These are phyloP conservation scores for Pontoporia blainvillei DNA, from an alignment of 2,113 vertebrate species.

Conservation along the genomic window DNA sequence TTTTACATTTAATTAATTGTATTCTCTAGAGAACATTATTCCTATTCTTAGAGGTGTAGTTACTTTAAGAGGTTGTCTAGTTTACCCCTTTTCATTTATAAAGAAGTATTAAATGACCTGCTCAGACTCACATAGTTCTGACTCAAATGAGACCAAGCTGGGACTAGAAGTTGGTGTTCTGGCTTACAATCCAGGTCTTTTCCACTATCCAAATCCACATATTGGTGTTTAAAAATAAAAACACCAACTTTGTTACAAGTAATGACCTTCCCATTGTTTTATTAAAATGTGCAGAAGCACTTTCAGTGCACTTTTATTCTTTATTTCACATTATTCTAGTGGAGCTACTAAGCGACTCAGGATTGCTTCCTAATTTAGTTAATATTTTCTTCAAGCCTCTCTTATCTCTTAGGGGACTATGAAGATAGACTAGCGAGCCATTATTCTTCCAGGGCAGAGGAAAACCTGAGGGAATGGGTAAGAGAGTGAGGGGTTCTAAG, in stretches of 20 bases:
- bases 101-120: neutral
- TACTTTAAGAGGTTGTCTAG: neutral
- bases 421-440: neutral
- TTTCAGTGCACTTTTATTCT: neutral
- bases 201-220: neutral
- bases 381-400: neutral
- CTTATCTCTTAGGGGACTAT: neutral
- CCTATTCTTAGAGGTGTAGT: neutral
- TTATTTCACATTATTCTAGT: neutral
- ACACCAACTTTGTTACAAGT: neutral
- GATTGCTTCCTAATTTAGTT: constrained; percentile 9
- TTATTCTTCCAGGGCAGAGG: neutral
- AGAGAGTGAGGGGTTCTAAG: neutral
- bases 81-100: neutral
- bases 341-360: neutral
- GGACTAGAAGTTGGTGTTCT: neutral
- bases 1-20: neutral
- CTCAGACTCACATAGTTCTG: neutral
- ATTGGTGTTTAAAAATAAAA: neutral
- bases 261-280: neutral
- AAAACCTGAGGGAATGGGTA: neutral
- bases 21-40: neutral
- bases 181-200: neutral
- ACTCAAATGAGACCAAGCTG: neutral
- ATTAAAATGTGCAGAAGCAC: neutral